Conservation (phyloP, 2,113 vertebrate genomes). For the Prinia subflava region DNA sequence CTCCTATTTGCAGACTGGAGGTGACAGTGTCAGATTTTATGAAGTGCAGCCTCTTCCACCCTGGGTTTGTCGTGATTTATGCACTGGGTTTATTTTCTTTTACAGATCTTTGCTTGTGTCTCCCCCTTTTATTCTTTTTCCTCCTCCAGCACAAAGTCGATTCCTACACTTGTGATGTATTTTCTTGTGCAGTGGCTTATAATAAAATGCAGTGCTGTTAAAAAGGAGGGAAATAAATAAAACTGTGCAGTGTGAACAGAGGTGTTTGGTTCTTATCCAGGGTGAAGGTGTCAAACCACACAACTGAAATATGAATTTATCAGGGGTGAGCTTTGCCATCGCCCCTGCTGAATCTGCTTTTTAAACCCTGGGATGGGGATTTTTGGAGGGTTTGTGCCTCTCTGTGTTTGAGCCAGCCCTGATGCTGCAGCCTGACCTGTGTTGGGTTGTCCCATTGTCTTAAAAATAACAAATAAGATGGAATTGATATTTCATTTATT, state of each 20-base stretch:
- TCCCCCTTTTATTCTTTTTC: not conserved
- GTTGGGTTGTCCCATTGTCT: fast-evolving
- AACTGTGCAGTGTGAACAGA: not conserved
- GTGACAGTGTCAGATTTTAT: not conserved
- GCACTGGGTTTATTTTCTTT: not conserved
- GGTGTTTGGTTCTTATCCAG: not conserved
- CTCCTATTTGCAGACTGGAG: not conserved
- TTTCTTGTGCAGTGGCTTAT: not conserved
- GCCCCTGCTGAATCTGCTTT: not conserved
- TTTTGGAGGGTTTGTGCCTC: not conserved
- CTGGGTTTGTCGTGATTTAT: not conserved
- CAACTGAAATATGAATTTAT: not conserved
- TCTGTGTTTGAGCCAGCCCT: not conserved
- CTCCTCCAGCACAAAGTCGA: not conserved
- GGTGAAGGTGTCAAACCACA: not conserved
- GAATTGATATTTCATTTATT: too few relatives aligned
- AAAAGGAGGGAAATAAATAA: not conserved
- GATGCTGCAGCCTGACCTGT: not conserved
- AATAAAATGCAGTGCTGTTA: not conserved
- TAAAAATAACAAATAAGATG: not conserved
- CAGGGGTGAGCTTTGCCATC: not conserved
- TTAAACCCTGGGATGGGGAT: not conserved
- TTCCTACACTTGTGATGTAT: not conserved
- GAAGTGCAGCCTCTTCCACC: not conserved
- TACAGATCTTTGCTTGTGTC: not conserved